These are phyloP conservation scores for Tetramorium simillimum DNA, from an alignment of 1,140 invertebrate species.

Conservation along the genomic window DNA sequence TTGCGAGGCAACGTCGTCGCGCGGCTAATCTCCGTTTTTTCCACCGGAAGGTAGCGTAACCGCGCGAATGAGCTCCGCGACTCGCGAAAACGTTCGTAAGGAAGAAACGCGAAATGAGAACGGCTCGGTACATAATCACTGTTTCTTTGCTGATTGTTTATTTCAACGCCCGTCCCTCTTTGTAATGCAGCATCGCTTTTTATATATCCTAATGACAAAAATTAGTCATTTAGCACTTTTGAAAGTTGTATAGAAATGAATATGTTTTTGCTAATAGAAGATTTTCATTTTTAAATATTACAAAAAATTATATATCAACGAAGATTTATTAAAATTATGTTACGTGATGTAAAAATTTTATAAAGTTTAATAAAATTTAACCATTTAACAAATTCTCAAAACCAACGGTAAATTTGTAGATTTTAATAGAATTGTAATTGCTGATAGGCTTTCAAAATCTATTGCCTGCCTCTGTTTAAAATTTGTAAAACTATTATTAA, in stretches of 20 bases:
- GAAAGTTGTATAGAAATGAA: neutral
- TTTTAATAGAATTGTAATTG: neutral
- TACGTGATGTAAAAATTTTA: neutral
- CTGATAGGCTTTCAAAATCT: neutral
- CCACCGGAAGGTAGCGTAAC: constrained; percentile 56
- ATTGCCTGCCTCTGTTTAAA: neutral
- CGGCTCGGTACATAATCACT: neutral
- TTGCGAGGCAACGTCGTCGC: constrained; percentile 76
- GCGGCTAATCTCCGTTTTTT: constrained; percentile 71
- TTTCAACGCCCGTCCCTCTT: neutral
- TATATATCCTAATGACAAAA: neutral
- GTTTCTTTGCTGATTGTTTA: neutral
- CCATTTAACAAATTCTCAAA: neutral
- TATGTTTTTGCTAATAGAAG: neutral
- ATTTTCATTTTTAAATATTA: neutral
- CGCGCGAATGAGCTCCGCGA: constrained; percentile 44
- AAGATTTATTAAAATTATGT: constrained; percentile 5
- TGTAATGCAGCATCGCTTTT: neutral
- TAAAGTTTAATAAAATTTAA: neutral
- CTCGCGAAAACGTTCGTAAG: constrained; percentile 18
- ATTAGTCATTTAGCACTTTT: neutral
- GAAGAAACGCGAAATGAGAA: constrained; percentile 17
- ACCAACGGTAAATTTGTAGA: neutral
- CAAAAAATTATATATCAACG: neutral
- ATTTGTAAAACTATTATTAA: neutral